A percentile compares a stretch with the other conserved stretches of the same genome.
These are phyloP conservation scores for Xenopus borealis DNA, from an alignment of 2,113 vertebrate species.

Conservation along the genomic window DNA sequence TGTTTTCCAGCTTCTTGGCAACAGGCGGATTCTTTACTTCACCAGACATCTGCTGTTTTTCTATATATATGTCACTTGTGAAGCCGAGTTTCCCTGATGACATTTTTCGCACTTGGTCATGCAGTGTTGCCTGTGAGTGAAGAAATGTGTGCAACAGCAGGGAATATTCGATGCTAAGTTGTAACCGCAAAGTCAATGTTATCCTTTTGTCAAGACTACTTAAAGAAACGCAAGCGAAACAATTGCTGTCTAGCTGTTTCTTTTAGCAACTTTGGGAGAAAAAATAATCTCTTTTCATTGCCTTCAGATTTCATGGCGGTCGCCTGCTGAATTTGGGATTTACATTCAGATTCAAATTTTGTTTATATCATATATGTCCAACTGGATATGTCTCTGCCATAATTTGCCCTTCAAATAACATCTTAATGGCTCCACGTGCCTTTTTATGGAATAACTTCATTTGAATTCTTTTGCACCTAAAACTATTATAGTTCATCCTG, in stretches of 20 bases:
- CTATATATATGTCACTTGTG: constrained; percentile 67
- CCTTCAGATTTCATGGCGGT: too few relatives aligned
- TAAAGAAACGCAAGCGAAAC: constrained; percentile 8
- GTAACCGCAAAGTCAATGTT: constrained; percentile 27
- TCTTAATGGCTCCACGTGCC: too few relatives aligned
- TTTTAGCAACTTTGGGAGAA: too few relatives aligned
- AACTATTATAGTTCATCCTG: too few relatives aligned
- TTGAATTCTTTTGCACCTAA: too few relatives aligned
- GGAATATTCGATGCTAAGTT: constrained; percentile 12
- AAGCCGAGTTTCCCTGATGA: constrained; percentile 68
- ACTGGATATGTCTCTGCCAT: too few relatives aligned
- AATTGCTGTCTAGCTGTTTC: not conserved
- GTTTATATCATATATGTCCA: too few relatives aligned
- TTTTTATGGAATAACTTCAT: too few relatives aligned
- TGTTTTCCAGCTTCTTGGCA: constrained; percentile 77
- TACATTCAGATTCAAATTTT: too few relatives aligned
- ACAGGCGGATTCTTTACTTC: constrained; percentile 67
- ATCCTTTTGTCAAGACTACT: constrained; percentile 29
- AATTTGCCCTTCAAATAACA: too few relatives aligned
- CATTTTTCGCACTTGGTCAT: constrained; percentile 69
- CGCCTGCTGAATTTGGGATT: too few relatives aligned
- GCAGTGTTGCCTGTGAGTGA: constrained; percentile 56
- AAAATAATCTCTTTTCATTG: too few relatives aligned
- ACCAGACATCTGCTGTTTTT: constrained; percentile 79
- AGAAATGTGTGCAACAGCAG: constrained; percentile 18